These are phyloP conservation scores for Ia io DNA, from an alignment of 2,113 vertebrate species.

Conservation along the genomic window DNA sequence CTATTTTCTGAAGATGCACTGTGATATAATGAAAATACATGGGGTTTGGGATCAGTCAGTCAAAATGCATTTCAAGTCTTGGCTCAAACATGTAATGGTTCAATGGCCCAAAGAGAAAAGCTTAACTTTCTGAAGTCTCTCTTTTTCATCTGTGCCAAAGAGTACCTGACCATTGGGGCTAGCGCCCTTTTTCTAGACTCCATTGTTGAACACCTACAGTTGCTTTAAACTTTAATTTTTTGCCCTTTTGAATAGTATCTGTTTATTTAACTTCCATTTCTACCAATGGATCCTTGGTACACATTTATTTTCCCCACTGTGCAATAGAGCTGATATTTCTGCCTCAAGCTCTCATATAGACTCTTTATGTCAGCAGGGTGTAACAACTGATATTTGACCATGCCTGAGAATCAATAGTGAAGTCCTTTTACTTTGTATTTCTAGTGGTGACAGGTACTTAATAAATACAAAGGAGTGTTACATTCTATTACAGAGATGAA, in stretches of 20 bases:
- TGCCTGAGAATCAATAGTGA: slow-evolving; percentile 32
- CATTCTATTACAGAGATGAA: slow-evolving; percentile 64
- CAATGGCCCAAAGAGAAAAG: neutral
- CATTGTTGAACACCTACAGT: neutral
- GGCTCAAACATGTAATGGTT: neutral
- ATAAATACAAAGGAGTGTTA: slow-evolving; percentile 66
- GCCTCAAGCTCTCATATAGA: neutral
- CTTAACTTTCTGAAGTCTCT: neutral
- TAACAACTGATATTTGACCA: slow-evolving; percentile 34
- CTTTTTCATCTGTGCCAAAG: neutral
- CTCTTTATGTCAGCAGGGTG: neutral
- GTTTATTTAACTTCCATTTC: neutral
- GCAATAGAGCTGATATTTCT: neutral
- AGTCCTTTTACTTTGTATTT: slow-evolving; percentile 57
- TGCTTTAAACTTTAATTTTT: neutral
- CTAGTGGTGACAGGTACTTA: slow-evolving; percentile 56
- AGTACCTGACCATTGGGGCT: neutral
- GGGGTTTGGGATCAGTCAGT: neutral
- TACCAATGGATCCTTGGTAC: neutral
- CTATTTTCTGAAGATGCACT: neutral
- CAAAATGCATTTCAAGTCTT: neutral
- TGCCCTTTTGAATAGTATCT: neutral
- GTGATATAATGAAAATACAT: neutral
- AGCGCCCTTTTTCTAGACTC: neutral
- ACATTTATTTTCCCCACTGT: neutral